Base-by-base conservation (phyloP, 2,797 vertebrate genomes). In the Alcedo quadribrachys region DNA sequence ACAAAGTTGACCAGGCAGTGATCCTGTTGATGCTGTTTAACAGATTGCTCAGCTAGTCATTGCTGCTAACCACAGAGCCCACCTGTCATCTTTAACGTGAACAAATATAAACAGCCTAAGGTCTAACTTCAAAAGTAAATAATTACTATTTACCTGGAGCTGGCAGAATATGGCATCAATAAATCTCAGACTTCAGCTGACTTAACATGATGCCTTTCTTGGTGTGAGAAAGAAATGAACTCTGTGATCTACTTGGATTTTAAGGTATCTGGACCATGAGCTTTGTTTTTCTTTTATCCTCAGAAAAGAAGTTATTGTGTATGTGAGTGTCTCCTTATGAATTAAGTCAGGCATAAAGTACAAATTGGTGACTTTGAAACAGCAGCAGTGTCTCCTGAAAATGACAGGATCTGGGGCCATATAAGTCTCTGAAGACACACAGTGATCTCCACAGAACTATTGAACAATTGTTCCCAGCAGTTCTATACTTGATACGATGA, bases 301-400 rank as follows among this genome's bases (percentile, higher is more conserved):
- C 37, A 46, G 13, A 81, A 86, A 81, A 83, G 71, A 27, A 70
- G 94, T 91, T 87, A 65, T 15, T 80, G 19, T 82, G 37, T 67
- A 11, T 76, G 48, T 81, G 68, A 76, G 8, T 55, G 27, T 76
- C 54, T 90, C 83, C 27, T 30, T 77, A 80, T 0, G 1, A 93
- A 90, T 27, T 48, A 88, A 93, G 40, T 89, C 69, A 85, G 65
- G 53, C 48, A 90, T 89, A 87, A 95, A 84, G 68, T 62, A 92
- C 74, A 95, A 90, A 79, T 43, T 81, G 45, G 43, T 83, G 76
- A 68, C 81, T 95, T 88, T 87, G 70, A 95, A 91, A 92, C 11
- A 66, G 57, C 50, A 74, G 40, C 53, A 74, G 32, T 58, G 11
- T 92, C 51, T 88, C 67, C 79, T 80, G 73, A 73, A 96, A 92